Evolutionary conservation across 2,113 vertebrate species (phyloP).

Genomic region (Salvator merianae): DNA sequence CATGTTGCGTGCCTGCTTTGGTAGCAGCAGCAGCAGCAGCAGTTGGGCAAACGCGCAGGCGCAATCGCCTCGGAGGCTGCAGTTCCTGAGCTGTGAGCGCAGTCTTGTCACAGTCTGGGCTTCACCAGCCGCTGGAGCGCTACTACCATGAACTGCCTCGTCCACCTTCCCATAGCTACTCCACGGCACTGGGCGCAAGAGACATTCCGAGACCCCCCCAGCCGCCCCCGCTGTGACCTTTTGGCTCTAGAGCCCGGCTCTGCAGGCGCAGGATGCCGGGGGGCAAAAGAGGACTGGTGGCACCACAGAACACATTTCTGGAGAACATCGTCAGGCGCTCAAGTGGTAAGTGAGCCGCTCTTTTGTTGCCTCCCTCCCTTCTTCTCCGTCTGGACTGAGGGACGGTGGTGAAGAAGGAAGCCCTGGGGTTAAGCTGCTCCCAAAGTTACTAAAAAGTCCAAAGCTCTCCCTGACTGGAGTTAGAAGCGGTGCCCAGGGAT

Average conservation of each 20-base stretch:
- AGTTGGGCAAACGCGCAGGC: constrained; percentile 67
- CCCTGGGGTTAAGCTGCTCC: background rate
- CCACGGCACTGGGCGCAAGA: constrained; percentile 74
- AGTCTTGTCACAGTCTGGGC: constrained; percentile 70
- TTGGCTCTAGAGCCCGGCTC: constrained; percentile 74
- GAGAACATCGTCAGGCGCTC: constrained; percentile 96
- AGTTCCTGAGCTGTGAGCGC: constrained; percentile 67
- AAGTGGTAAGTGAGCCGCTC: constrained; percentile 81
- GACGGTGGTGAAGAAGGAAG: background rate
- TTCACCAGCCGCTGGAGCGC: constrained; percentile 75
- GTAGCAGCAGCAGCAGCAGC: background rate
- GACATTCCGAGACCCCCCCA: constrained; percentile 52
- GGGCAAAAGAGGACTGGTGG: constrained; percentile 96
- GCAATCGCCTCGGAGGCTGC: constrained; percentile 68
- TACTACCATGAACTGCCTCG: constrained; percentile 85
- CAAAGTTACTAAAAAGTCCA: background rate
- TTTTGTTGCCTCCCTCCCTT: background rate
- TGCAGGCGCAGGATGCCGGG: constrained; percentile 93
- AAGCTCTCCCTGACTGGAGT: background rate
- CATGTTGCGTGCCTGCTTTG: background rate
- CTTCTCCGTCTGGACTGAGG: background rate
- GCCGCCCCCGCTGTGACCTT: constrained; percentile 72
- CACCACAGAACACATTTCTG: constrained; percentile 97
- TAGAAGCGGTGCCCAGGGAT: background rate
- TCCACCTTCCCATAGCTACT: constrained; percentile 77